Base-by-base conservation (phyloP, 1,140 invertebrate species). In the Neoseiulus cucumeris region DNA sequence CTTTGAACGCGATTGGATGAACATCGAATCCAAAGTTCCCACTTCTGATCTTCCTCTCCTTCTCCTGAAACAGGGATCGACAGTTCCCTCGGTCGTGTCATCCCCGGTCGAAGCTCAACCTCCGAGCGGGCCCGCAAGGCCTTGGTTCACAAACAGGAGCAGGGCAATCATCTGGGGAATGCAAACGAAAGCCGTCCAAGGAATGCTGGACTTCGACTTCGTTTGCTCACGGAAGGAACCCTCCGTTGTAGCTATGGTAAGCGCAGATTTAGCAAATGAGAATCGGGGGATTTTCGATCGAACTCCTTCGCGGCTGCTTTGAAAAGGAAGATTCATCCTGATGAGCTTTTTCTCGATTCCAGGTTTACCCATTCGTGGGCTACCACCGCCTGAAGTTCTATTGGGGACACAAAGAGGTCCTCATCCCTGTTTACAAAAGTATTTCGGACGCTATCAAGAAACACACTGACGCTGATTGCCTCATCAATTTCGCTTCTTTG, bases 301-400 rank as follows among this genome's bases (percentile, higher is more conserved):
- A 47, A 47, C 4, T 18, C 51, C 14, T 25, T 59, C 14, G 14
- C 14, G 14, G 33, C 51, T 14, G 4, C 51, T 20, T 25, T 47
- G 45, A 20, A 20, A 20, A n/a, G 45, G 45, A 7, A 20, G 7
- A 47, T 47, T 47, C 5, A 6, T 28, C 45, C 28, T 4, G 22
- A 20, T 59, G 14, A 20, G 12, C 1, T 1, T 25, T 2, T 59
- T n/a, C 14, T 9, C 33, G 1, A n/a, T 20, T 25, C 25, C 22
- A 59, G 51, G 51, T 98, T 14, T 98, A 99, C 78, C 96, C 96
- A 2, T 97, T 93, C 75, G 96, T 92, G 4, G 95, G 93, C 0
- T 93, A 98, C 78, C 94, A 98, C 74, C 96, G 96, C 73, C 92
- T 96, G 75, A 98, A 98, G 77, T 99, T 93, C 78, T 99, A 98